phyloP scores from a whole-genome alignment of 1,140 invertebrate genomes.

The Camponotus pennsylvanicus region DNA sequence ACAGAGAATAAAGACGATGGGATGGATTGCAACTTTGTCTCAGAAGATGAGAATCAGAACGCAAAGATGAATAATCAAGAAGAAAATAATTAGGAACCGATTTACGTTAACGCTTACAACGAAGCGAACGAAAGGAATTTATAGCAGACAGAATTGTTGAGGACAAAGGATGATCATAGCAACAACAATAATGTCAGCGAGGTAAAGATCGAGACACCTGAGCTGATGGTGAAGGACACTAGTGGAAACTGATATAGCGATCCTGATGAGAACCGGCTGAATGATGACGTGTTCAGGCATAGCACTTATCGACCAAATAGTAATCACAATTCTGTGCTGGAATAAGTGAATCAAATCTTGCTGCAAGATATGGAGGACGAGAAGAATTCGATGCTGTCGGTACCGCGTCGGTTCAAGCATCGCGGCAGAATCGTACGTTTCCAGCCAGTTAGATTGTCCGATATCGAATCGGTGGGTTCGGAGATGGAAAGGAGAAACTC shows the following conservation, averaged over 20 bases:
- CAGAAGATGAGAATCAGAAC: constrained; percentile 80
- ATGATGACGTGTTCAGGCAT: constrained; percentile 85
- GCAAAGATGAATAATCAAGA: background rate
- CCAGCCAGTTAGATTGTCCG: constrained; percentile 83
- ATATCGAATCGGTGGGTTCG: constrained; percentile 85
- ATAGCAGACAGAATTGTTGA: constrained; percentile 25
- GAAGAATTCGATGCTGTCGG: constrained; percentile 81
- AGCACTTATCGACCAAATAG: constrained; percentile 83
- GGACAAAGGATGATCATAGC: constrained; percentile 66
- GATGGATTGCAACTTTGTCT: constrained; percentile 83
- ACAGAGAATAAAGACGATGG: constrained; percentile 83
- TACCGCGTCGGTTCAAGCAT: constrained; percentile 82
- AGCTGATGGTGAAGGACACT: constrained; percentile 85
- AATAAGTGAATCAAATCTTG: constrained; percentile 92
- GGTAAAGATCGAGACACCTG: constrained; percentile 87
- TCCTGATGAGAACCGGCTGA: constrained; percentile 89
- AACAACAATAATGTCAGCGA: constrained; percentile 74
- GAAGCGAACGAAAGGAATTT: constrained; percentile 77
- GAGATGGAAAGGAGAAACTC: constrained; percentile 85
- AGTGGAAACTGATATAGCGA: constrained; percentile 92
- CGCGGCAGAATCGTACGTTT: constrained; percentile 84
- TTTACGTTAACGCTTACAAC: constrained; percentile 81
- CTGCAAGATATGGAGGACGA: constrained; percentile 87
- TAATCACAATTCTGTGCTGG: constrained; percentile 91
- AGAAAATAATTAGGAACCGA: constrained; percentile 77